phyloP scores from a whole-genome alignment of 2,888 invertebrate genomes.

The Cantharis lateralis region DNA sequence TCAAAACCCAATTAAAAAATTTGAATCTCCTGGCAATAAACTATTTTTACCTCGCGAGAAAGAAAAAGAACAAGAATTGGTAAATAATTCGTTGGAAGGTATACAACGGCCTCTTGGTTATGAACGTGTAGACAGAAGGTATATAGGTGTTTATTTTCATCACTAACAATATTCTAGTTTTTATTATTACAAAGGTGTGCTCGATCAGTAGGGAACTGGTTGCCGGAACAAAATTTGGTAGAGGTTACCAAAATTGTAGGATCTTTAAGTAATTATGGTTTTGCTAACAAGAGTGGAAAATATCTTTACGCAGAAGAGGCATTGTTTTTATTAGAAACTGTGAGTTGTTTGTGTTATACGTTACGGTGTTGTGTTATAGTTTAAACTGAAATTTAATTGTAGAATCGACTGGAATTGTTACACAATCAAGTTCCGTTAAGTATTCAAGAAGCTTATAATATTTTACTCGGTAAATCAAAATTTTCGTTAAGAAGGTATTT shows the following conservation, averaged over 20 bases:
- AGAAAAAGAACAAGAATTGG: conserved; percentile 26
- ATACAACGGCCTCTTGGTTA: background rate
- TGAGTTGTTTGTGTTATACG: conserved; percentile 49
- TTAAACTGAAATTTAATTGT: conserved; percentile 42
- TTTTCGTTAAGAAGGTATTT: conserved; percentile 41
- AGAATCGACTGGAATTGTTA: conserved; percentile 67
- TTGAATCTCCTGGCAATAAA: conserved; percentile 40
- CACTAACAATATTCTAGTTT: background rate
- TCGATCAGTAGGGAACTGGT: conserved; percentile 46
- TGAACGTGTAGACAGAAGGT: background rate
- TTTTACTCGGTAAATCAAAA: conserved; percentile 52
- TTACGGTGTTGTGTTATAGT: background rate
- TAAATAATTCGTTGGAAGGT: conserved; percentile 35
- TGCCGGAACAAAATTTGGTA: conserved; percentile 37
- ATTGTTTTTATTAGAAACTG: conserved; percentile 68
- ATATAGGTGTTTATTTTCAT: background rate
- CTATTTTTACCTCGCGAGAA: conserved; percentile 37
- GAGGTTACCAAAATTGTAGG: conserved; percentile 43
- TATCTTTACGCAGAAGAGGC: conserved; percentile 68
- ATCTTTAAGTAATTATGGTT: conserved; percentile 45
- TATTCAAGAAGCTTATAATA: conserved; percentile 67
- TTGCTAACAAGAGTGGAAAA: conserved; percentile 45
- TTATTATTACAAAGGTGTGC: conserved; percentile 39
- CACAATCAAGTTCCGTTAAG: conserved; percentile 64
- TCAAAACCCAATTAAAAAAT: conserved; percentile 44